Conservation (phyloP, 2,113 vertebrate species). For the Malurus melanocephalus region DNA sequence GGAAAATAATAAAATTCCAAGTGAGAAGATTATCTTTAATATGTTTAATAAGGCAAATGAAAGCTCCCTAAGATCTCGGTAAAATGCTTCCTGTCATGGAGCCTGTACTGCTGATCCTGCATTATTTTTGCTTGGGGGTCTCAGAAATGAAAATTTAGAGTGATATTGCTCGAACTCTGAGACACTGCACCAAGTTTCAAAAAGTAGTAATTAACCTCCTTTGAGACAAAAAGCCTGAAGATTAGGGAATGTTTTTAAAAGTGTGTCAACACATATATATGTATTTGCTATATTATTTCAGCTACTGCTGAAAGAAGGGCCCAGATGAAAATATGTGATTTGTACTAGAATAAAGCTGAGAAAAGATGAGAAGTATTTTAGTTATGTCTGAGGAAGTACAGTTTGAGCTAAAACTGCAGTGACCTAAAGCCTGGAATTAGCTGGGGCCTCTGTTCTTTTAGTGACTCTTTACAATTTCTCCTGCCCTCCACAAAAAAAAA, state of each 20-base stretch:
- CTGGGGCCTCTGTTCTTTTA: slow-evolving; percentile 1
- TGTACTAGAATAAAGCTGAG: neutral
- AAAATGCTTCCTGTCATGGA: neutral
- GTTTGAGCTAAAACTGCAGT: neutral
- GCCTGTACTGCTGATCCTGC: neutral
- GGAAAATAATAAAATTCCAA: neutral
- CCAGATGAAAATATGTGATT: neutral
- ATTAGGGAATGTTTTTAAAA: neutral
- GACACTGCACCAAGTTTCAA: neutral
- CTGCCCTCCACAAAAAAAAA: neutral
- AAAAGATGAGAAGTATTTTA: neutral
- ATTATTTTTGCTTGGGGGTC: neutral
- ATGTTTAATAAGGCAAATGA: neutral
- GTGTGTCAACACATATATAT: neutral
- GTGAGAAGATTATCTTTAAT: neutral
- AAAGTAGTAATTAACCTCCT: neutral
- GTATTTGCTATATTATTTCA: neutral
- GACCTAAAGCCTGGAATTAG: neutral
- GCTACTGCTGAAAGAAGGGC: neutral
- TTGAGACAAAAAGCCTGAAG: neutral
- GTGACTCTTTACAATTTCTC: neutral
- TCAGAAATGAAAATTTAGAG: neutral
- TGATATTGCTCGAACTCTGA: neutral
- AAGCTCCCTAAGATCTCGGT: neutral
- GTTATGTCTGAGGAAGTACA: neutral